Conservation (phyloP, 2,113 vertebrate species). For the Gymnobelideus leadbeateri region DNA sequence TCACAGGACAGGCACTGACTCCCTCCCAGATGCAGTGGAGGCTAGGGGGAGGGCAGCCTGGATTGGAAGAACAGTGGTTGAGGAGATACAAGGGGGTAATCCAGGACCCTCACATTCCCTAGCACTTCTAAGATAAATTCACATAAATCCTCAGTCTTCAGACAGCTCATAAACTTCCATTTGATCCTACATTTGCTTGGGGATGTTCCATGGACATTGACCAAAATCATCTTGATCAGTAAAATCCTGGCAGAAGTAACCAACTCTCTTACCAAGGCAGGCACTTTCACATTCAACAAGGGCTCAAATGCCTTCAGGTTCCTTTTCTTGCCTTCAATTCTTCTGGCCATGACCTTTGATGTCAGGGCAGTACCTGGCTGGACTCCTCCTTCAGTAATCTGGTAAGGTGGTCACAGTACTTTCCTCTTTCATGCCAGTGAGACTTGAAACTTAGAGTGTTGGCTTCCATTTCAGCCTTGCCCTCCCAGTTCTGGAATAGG, state of each 20-base stretch:
- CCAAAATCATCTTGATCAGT: conserved; percentile 37
- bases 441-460: not conserved
- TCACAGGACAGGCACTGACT: not conserved
- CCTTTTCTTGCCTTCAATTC: conserved; percentile 56
- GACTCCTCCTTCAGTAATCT: not conserved
- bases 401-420: not conserved
- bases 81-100: not conserved
- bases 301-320: conserved; percentile 62
- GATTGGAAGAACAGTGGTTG: not conserved
- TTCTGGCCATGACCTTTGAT: not conserved
- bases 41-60: not conserved
- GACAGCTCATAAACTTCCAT: conserved; percentile 30
- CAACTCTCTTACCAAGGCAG: conserved; percentile 59
- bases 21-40: not conserved
- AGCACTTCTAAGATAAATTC: conserved; percentile 35
- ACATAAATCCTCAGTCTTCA: conserved; percentile 12
- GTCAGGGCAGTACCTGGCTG: not conserved
- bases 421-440: not conserved
- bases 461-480: not conserved
- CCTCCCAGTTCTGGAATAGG: not conserved
- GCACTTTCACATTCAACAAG: conserved; percentile 68
- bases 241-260: conserved; percentile 69
- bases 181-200: conserved; percentile 21
- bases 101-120: not conserved
- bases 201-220: conserved; percentile 39